Evolutionary conservation across 64 coral and sea anemone species (phyloP).

Genomic region (Montipora foliosa): DNA sequence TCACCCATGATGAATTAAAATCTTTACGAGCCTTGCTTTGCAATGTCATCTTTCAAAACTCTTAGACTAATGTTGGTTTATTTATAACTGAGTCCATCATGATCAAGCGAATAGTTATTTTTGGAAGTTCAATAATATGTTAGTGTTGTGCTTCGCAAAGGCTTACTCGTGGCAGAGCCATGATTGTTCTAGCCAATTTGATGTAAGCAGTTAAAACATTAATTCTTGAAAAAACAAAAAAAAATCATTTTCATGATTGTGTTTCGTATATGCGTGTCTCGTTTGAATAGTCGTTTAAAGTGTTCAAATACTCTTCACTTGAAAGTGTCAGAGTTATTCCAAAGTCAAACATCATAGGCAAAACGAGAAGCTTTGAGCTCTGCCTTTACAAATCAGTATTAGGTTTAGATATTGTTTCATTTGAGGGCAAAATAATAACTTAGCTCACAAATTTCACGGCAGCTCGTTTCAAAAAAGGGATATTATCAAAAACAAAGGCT

Average conservation of each 20-base stretch:
- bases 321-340: not conserved
- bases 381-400: not conserved
- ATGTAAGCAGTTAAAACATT: not conserved
- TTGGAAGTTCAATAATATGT: not conserved
- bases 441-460: not conserved
- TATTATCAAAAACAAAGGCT: not conserved
- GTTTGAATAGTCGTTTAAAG: constrained; percentile 1
- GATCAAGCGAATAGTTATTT: not conserved
- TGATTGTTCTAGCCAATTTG: not conserved
- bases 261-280: not conserved
- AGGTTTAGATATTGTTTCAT: not conserved
- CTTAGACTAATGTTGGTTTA: not conserved
- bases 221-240: not conserved
- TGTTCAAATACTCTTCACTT: constrained; percentile 4
- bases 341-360: not conserved
- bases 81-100: not conserved
- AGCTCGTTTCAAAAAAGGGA: not conserved
- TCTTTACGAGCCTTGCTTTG: not conserved
- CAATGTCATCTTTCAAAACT: not conserved
- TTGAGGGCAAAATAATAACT: not conserved
- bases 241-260: not conserved
- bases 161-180: not conserved
- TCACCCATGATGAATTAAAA: not conserved
- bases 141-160: not conserved
- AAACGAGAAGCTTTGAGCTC: not conserved